These are phyloP conservation scores for Hartigia nigra DNA, from an alignment of 2,888 invertebrate species.

Conservation along the genomic window DNA sequence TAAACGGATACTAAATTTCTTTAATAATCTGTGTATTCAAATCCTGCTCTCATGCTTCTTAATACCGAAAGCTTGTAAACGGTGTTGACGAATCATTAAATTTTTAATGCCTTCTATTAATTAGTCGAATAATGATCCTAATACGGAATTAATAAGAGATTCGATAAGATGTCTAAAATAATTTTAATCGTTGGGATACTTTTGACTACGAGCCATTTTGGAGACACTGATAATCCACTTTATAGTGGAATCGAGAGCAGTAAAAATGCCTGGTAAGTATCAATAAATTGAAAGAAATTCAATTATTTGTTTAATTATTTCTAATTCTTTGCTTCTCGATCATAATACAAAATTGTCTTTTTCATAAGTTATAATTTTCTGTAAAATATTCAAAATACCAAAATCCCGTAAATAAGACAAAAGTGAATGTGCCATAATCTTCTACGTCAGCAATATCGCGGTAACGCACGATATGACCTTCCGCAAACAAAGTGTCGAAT, in stretches of 20 bases:
- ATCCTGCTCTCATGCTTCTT: neutral
- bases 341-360: neutral
- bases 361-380: neutral
- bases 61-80: neutral
- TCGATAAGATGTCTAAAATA: neutral
- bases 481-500: constrained; percentile 9
- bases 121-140: neutral
- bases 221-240: neutral
- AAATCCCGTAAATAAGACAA: neutral
- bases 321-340: neutral
- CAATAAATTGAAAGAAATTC: neutral
- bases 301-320: neutral
- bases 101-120: neutral
- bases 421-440: constrained; percentile 6
- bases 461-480: constrained; percentile 13
- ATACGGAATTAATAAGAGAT: neutral
- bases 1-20: neutral
- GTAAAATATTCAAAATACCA: no score
- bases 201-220: neutral
- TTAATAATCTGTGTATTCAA: neutral
- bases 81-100: neutral
- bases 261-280: neutral
- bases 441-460: constrained; percentile 20
- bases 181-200: neutral
- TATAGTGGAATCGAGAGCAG: neutral